These are phyloP conservation scores for Crepidodera aurea DNA, from an alignment of 2,888 invertebrate genomes.

Conservation along the genomic window DNA sequence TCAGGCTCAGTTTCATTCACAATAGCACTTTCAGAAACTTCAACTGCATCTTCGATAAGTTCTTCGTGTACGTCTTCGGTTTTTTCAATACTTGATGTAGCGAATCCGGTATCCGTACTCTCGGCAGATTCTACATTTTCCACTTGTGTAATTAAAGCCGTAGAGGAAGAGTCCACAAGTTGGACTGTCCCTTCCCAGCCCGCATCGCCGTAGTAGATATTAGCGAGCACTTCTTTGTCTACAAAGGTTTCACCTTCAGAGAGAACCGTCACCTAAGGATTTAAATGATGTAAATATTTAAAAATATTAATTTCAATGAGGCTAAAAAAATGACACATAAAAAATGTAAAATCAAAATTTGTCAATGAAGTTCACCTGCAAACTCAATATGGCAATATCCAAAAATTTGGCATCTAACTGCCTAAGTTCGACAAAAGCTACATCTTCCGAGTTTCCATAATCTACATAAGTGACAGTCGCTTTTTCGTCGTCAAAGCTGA, in stretches of 20 bases:
- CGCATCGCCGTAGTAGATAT: slow-evolving; percentile 64
- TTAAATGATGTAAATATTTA: background rate
- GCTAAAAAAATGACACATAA: background rate
- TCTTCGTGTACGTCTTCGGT: slow-evolving; percentile 6
- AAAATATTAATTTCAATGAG: background rate
- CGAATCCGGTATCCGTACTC: slow-evolving; percentile 7
- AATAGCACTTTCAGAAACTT: background rate
- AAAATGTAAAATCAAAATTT: too few relatives aligned
- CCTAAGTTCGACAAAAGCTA: slow-evolving; percentile 56
- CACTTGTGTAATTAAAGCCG: background rate
- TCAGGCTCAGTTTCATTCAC: background rate
- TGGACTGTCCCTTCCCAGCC: slow-evolving; percentile 62
- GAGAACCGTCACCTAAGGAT: slow-evolving; percentile 37
- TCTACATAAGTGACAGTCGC: slow-evolving; percentile 70
- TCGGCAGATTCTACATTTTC: slow-evolving; percentile 4
- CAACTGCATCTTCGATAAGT: background rate
- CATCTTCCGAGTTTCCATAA: slow-evolving; percentile 73
- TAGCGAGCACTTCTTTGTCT: slow-evolving; percentile 66
- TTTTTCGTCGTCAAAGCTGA: slow-evolving; percentile 60
- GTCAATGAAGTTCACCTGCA: slow-evolving; percentile 46
- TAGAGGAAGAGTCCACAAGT: slow-evolving; percentile 7
- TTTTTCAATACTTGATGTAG: slow-evolving; percentile 14
- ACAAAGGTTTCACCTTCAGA: slow-evolving; percentile 59
- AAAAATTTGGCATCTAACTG: slow-evolving; percentile 50
- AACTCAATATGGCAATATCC: slow-evolving; percentile 49